These are phyloP conservation scores for Agelaius tricolor DNA, from an alignment of 2,113 vertebrate genomes.

Conservation along the genomic window DNA sequence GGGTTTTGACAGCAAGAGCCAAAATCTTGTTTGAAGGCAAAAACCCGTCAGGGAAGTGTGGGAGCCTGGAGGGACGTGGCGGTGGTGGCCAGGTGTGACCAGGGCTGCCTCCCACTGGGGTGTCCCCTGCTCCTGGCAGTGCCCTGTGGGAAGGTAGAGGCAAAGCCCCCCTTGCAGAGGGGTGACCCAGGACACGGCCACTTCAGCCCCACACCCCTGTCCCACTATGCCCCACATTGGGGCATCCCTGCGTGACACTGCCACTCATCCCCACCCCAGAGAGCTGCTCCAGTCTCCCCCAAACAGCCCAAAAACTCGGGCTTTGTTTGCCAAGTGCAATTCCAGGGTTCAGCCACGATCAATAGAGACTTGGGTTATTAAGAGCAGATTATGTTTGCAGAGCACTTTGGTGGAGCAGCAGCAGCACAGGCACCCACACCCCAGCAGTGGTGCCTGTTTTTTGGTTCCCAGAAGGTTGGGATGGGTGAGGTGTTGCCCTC, in stretches of 20 bases:
- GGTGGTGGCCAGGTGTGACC: not conserved
- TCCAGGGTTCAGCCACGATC: not conserved
- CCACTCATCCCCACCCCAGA: not conserved
- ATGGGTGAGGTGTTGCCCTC: not conserved
- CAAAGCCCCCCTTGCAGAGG: not conserved
- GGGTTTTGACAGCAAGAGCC: not conserved
- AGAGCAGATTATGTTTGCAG: not conserved
- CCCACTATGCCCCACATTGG: accelerated
- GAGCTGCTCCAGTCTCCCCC: not conserved
- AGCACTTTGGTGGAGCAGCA: not conserved
- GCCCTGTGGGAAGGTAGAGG: accelerated
- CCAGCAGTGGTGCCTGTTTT: not conserved
- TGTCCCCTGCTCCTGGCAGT: not conserved
- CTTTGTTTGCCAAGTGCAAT: not conserved
- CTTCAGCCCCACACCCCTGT: not conserved
- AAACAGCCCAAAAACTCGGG: not conserved
- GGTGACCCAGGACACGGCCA: not conserved
- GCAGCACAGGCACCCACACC: not conserved
- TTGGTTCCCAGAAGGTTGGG: not conserved
- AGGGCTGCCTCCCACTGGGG: accelerated
- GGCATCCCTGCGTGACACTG: not conserved
- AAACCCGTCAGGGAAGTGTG: not conserved
- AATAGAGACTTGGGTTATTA: not conserved
- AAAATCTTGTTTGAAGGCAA: not conserved
- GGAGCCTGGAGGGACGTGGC: not conserved